A percentile compares a stretch with the other conserved stretches of the same genome.
phyloP scores from a whole-genome alignment of 2,888 invertebrate species.

The Lampropteryx suffumata region DNA sequence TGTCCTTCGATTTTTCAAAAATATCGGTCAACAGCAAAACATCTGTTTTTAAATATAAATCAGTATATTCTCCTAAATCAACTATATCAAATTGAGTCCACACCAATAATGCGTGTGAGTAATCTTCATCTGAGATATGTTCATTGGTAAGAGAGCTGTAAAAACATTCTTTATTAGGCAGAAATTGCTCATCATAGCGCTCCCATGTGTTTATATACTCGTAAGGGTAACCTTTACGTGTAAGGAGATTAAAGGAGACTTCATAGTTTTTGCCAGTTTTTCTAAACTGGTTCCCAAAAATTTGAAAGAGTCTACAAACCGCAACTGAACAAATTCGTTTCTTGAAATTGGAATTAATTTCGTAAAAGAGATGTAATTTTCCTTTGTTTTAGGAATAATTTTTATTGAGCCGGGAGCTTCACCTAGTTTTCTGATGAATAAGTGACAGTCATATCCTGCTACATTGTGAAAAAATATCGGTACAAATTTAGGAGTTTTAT shows the following conservation, averaged over 20 bases:
- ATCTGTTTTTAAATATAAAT: too few species aligned
- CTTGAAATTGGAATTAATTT: constrained; percentile 2
- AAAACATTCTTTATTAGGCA: too few species aligned
- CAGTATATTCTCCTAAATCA: too few species aligned
- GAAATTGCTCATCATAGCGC: neutral
- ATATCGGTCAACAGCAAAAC: too few species aligned
- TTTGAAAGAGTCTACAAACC: too few species aligned
- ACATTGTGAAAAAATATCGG: constrained; percentile 27
- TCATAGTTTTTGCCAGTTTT: too few species aligned
- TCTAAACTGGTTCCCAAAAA: too few species aligned
- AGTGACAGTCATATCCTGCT: constrained; percentile 21
- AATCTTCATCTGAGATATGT: too few species aligned
- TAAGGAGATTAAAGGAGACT: neutral
- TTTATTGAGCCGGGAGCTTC: neutral
- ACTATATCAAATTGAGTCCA: too few species aligned
- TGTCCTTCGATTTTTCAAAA: constrained; percentile 11
- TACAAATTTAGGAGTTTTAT: constrained; percentile 13
- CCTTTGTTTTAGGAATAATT: neutral
- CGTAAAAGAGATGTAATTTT: constrained; percentile 4
- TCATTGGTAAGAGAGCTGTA: too few species aligned
- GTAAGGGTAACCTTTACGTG: neutral
- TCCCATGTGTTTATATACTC: neutral
- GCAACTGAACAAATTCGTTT: neutral
- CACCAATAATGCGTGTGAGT: too few species aligned
- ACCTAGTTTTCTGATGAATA: too few species aligned